Base-by-base conservation (phyloP, 2,797 vertebrate species). In the Cyprinella venusta region DNA sequence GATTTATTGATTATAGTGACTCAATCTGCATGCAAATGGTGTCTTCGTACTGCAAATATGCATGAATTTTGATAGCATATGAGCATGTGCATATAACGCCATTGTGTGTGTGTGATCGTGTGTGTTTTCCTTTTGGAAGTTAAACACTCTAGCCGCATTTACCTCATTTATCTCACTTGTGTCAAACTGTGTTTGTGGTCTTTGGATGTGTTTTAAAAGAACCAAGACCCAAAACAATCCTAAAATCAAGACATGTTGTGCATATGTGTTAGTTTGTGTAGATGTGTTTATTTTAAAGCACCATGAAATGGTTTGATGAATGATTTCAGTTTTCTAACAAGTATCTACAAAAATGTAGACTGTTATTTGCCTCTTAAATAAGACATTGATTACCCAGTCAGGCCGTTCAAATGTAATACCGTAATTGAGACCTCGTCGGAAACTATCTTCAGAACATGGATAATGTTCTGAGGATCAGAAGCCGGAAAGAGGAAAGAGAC, bases 401-500 rank as follows among this genome's bases (percentile, higher is more conserved):
- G 4, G 56, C 24, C 45, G 40, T 68, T 56, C 38, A 67, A 84
- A 79, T 70, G 71, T 75, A 48, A 85, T 81, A 76, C 13, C 33
- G 72, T 81, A 81, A 85, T 59, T 16, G 72, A 85, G 79, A 81
- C 52, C 42, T 24, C 18, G 7, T 63, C 4, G 33, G 70, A 75
- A 82, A 82, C 63, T 82, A 76, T 76, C 81, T 69, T 76, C 36
- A 36, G 36, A 36, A 36, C 36, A 36, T 5, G 36, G 36, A 36
- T 36, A 36, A 7, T 56, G 48, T 59, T 36, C 5, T 76, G 59
- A 76, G 48, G 8, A 76, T 76, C 70, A 61, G 64, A 68, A 59
- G 81, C 72, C 81, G 81, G 63, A 82, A 76, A 80, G 67, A 45
- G 79, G 67, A 70, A 70, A 76, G 63, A 76, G 64, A 69, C 18